These are phyloP conservation scores for Harpagoxenus sublaevis DNA, from an alignment of 2,888 invertebrate species.

Conservation along the genomic window DNA sequence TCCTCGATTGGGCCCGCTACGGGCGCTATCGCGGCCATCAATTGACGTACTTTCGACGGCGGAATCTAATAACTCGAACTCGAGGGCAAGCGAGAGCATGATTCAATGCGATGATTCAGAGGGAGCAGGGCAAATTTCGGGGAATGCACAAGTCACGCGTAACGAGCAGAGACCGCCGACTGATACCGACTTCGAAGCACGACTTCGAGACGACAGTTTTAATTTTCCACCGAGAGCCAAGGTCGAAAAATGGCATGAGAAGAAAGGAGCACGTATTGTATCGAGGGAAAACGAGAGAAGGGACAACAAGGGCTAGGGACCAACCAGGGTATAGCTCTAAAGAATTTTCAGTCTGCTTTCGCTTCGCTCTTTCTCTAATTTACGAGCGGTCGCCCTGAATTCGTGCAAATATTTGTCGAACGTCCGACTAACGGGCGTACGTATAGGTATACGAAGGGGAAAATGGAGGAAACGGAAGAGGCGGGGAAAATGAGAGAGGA, in stretches of 20 bases:
- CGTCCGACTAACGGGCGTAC: conserved; percentile 76
- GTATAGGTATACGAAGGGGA: neutral
- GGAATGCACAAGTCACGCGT: conserved; percentile 14
- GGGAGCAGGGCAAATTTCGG: conserved; percentile 18
- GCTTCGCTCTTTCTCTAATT: conserved; percentile 70
- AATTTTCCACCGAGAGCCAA: neutral
- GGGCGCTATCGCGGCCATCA: conserved; percentile 13
- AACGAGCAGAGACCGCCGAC: neutral
- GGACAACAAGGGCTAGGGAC: conserved; percentile 4
- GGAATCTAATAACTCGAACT: conserved; percentile 33
- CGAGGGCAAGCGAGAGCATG: neutral
- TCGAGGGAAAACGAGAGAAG: conserved; percentile 16
- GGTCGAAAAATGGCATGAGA: neutral
- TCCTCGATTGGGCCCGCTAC: conserved; percentile 3
- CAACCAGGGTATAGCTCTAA: conserved; percentile 55
- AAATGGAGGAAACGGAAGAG: conserved; percentile 45
- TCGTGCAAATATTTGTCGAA: conserved; percentile 80
- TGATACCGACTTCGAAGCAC: neutral
- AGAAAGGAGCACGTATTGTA: conserved; percentile 52
- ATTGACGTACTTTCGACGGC: conserved; percentile 19
- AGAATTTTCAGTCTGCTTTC: conserved; percentile 69
- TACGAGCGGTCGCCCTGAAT: conserved; percentile 76
- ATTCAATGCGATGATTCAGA: conserved; percentile 50
- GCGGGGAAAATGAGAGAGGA: neutral
- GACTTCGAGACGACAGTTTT: neutral